These are phyloP conservation scores for Epinotia nisella DNA, from an alignment of 2,888 invertebrate genomes.

Conservation along the genomic window DNA sequence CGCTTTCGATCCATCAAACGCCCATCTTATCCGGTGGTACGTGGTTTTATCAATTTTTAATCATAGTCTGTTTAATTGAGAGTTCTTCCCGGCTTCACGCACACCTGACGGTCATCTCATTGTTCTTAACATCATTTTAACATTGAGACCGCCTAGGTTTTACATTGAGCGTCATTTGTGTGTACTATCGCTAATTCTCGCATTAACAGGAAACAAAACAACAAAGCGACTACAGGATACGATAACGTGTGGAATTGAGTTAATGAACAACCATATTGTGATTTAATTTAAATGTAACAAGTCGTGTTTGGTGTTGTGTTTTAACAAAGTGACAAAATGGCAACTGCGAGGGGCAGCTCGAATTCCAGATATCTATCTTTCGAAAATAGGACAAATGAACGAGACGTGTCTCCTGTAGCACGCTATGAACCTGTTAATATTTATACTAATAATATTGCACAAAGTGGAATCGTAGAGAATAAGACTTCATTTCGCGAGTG, in stretches of 20 bases:
- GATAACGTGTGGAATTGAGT: slow-evolving; percentile 75
- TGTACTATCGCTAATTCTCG: slow-evolving; percentile 58
- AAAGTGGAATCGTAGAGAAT: slow-evolving; percentile 50
- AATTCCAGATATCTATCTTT: slow-evolving; percentile 65
- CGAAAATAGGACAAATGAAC: slow-evolving; percentile 55
- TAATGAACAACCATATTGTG: slow-evolving; percentile 61
- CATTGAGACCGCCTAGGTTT: slow-evolving; percentile 46
- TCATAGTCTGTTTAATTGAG: slow-evolving; percentile 2
- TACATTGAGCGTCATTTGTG: slow-evolving; percentile 55
- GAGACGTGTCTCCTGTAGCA: slow-evolving; percentile 53
- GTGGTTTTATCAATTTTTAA: slow-evolving; percentile 39
- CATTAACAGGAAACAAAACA: slow-evolving; percentile 72
- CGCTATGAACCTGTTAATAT: slow-evolving; percentile 66
- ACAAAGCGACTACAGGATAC: slow-evolving; percentile 66
- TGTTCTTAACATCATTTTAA: slow-evolving; percentile 37
- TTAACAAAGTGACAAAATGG: slow-evolving; percentile 58
- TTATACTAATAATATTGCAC: slow-evolving; percentile 57
- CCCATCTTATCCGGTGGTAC: slow-evolving; percentile 57
- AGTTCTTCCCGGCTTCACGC: slow-evolving; percentile 51
- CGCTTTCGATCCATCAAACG: slow-evolving; percentile 61
- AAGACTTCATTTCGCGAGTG: slow-evolving; percentile 57
- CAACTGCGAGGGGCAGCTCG: slow-evolving; percentile 56
- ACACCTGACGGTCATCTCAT: slow-evolving; percentile 43
- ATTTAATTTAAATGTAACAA: slow-evolving; percentile 57
- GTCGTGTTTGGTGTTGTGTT: slow-evolving; percentile 58